Conservation (phyloP, 2,113 vertebrate species). For the Hepsetus odoe region DNA sequence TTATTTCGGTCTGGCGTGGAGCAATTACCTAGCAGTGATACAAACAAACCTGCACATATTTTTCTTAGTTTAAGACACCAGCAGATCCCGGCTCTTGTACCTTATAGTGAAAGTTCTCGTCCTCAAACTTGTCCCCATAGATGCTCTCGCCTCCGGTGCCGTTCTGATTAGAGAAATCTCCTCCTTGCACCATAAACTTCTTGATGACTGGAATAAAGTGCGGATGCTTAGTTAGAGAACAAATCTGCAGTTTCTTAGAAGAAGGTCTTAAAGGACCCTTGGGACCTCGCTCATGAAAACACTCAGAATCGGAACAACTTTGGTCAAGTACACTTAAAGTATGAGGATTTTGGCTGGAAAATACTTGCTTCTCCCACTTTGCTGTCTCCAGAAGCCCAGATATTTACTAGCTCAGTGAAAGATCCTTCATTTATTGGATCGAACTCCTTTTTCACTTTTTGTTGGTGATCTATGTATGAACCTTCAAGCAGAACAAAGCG, state of each 20-base stretch:
- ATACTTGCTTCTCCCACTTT: too few relatives aligned
- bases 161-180: conserved; percentile 96
- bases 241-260: not conserved
- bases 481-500: too few relatives aligned
- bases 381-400: too few relatives aligned
- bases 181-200: conserved; percentile 96
- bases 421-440: too few relatives aligned
- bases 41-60: not conserved
- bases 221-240: not conserved
- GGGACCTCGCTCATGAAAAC: not conserved
- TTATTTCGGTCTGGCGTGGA: not conserved
- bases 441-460: too few relatives aligned
- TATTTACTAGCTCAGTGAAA: too few relatives aligned
- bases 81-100: conserved; percentile 65
- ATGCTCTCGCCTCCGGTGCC: conserved; percentile 98
- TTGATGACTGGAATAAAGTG: conserved; percentile 86
- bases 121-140: conserved; percentile 98
- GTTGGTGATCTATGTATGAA: too few relatives aligned
- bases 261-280: not conserved
- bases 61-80: not conserved
- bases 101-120: conserved; percentile 96
- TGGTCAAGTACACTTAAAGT: not conserved
- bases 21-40: not conserved
- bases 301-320: not conserved
- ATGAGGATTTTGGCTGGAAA: not conserved